Conservation (phyloP, 2,113 vertebrate species). For the Chaetops frenatus region DNA sequence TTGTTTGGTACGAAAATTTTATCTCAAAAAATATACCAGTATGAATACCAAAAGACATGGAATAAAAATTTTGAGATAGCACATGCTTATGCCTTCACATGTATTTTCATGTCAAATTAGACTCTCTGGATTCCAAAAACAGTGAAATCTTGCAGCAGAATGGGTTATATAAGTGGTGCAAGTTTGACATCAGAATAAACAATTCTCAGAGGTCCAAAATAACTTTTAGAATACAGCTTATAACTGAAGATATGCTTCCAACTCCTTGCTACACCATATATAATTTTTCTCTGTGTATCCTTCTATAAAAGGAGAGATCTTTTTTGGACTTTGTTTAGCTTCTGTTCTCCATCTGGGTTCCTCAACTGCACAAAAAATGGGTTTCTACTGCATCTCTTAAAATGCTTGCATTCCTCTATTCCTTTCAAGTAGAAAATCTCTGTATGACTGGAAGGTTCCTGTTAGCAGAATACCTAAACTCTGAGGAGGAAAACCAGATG, state of each 20-base stretch:
- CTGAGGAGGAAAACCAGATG: neutral
- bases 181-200: neutral
- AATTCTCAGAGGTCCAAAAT: neutral
- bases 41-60: neutral
- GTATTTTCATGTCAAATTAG: neutral
- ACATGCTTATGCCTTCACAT: neutral
- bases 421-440: neutral
- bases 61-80: neutral
- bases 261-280: neutral
- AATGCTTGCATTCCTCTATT: neutral
- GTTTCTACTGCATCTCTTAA: neutral
- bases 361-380: neutral
- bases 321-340: neutral
- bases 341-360: neutral
- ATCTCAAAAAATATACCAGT: slow-evolving; percentile 11
- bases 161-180: neutral
- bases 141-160: neutral
- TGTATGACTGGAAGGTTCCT: neutral
- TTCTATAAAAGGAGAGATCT: neutral
- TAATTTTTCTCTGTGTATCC: neutral
- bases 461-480: neutral
- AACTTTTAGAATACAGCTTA: neutral
- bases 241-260: neutral
- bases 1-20: neutral
- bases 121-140: neutral